Evolutionary conservation across 1,140 invertebrate genomes (phyloP), one percentile per base, ranked within the genome.

Genomic region (Ostrea edulis): DNA sequence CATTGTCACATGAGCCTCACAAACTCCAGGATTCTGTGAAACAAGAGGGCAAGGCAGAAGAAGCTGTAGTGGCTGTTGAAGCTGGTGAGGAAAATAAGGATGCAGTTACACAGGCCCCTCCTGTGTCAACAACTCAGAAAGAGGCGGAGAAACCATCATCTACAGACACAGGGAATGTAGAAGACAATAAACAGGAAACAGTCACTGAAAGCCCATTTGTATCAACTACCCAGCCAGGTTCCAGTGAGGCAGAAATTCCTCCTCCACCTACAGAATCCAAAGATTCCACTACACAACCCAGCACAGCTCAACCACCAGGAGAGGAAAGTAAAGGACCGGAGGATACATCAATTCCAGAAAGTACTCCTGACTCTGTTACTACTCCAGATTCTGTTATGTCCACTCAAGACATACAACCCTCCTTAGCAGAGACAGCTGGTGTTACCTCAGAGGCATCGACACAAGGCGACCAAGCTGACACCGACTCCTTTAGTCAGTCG

Each of bases 1-100:
- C 91, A 25, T 84, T 93, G 53, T 92, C 93, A 35, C 87, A 89
- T 71, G 88, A 88, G 22, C 55, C 84, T 14, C 68, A 65, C 44
- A 82, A 81, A 71, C 22, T 82, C 25, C 77, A 81, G 25, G 52
- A 44, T 17, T 77, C 14, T 71, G 51, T 85, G 14, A 62, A 62
- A 68, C 14, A 86, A 68, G 58, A 82, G 8, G 54, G 29, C 35
- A 35, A 82, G 14, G 7, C n/a, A 65, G 68, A 85, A 35, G 71
- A 20, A 44, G 35, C 35, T 44, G 35, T 44, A 44, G 53, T 35
- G 54, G 0, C 14, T 17, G 53, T 77, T 54, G 12, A n/a, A 77
- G 84, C 65, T 68, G 88, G 85, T 7, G 68, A 54, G 22, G 14
- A 51, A n/a, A n/a, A 62, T 52, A 53, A 86, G 54, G 81, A 82